phyloP scores from a whole-genome alignment of 2,113 vertebrate species.

The Chitala chitala region DNA sequence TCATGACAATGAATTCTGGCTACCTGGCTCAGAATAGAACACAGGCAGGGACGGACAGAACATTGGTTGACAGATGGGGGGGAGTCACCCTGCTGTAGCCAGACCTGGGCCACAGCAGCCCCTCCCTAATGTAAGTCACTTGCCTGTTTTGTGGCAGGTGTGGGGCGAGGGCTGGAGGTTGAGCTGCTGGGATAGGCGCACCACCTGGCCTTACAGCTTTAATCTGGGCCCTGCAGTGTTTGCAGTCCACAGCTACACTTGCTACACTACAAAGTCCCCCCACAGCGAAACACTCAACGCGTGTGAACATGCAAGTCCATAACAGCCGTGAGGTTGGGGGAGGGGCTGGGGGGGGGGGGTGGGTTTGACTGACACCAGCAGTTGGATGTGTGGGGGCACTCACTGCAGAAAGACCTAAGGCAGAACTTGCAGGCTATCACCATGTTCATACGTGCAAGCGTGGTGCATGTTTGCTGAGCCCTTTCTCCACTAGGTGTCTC shows the following conservation, averaged over 20 bases:
- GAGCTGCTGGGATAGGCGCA: no score
- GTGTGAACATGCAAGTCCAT: not conserved
- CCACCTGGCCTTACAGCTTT: not conserved
- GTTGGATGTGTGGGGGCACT: not conserved
- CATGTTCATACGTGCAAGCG: not conserved
- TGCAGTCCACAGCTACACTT: not conserved
- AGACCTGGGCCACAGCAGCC: no score
- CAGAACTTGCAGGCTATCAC: not conserved
- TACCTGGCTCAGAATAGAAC: no score
- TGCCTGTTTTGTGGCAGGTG: no score
- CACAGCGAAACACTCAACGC: not conserved
- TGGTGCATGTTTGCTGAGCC: not conserved
- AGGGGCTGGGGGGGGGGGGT: not conserved
- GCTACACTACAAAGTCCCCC: not conserved
- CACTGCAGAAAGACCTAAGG: not conserved
- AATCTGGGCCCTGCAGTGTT: not conserved
- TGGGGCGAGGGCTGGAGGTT: no score
- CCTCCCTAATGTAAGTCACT: no score
- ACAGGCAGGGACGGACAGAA: no score
- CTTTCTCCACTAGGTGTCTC: slow-evolving; percentile 53
- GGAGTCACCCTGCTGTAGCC: no score
- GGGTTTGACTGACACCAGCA: no score
- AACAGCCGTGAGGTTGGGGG: slow-evolving; percentile 1
- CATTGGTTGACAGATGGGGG: no score
- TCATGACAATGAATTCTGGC: no score